Evolutionary conservation across 1,140 invertebrate genomes (phyloP), one percentile per base, ranked within the genome.

Genomic region (Lordiphosa mommai): DNA sequence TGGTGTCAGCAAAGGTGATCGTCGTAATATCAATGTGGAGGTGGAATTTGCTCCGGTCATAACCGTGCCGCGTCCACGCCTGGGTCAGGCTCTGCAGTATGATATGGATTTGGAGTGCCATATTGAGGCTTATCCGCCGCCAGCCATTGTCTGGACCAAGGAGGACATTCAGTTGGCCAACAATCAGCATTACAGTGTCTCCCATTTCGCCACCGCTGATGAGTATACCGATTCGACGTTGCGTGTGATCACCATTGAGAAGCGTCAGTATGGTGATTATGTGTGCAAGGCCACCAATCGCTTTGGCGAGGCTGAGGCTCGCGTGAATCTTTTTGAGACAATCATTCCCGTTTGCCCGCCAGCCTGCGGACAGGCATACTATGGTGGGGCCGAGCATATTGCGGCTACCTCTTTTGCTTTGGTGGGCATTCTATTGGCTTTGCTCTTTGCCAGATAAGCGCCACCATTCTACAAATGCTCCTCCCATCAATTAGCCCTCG

Each of bases 101-200:
- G 95, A 97, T 69, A 96, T 96, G 94, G 96, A 98, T 82, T 86
- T 98, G 51, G 95, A 97, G 74, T 98, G 96, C 80, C 95, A 96
- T 76, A 94, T 98, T 2, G 96, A 97, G 89, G 96, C 96, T 0
- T 98, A 97, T 89, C 96, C 96, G 5, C 95, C 95, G 10, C 96
- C 96, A 3, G 94, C 95, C 0, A 96, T 97, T 49, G 91, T 92
- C 2, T 98, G 96, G 96, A 85, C 95, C 3, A 97, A 97, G 88
- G 95, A 96, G 69, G 94, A 93, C 40, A 89, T 94, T 13, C 91
- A 93, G 52, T 73, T 97, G 3, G 93, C 94, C 0, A 97, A 97
- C 66, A 97, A 97, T 90, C 96, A 97, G 73, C 95, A 97, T 91
- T 96, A 96, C 79, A 91, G 93, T 66, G 95, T 97, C 70, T 96